Percentiles rank a stretch among this genome's conserved stretches.
These are phyloP conservation scores for Dugesia japonica DNA, from an alignment of 2,888 invertebrate species.

Conservation along the genomic window DNA sequence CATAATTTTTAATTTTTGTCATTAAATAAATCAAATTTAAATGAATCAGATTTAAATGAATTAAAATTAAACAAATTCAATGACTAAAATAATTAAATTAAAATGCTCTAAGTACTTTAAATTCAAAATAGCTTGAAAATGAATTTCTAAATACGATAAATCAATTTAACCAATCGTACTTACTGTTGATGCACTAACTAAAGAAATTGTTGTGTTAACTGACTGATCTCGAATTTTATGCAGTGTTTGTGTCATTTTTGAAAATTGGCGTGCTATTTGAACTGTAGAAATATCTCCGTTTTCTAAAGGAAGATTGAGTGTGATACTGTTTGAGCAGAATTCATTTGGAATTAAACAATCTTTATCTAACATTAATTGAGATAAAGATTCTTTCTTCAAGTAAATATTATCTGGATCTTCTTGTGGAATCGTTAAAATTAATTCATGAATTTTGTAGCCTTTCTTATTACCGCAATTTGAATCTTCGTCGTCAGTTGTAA, in stretches of 20 bases:
- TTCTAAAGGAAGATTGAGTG: not conserved
- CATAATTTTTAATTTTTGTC: no score
- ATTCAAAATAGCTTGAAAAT: no score
- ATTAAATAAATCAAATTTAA: no score
- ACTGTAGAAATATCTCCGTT: not conserved
- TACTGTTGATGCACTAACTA: not conserved
- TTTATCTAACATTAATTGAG: not conserved
- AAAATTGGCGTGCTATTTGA: not conserved
- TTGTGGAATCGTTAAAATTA: not conserved
- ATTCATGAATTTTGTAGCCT: not conserved
- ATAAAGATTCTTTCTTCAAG: not conserved
- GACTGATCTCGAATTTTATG: not conserved
- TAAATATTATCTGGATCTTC: not conserved
- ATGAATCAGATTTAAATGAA: no score
- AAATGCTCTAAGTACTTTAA: no score
- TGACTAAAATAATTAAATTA: no score
- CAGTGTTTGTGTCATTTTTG: not conserved
- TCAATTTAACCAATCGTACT: no score
- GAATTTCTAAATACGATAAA: no score
- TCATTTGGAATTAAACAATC: not conserved
- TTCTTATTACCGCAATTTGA: not conserved
- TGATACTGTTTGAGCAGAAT: not conserved
- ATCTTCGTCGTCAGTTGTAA: not conserved
- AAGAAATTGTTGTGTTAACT: not conserved
- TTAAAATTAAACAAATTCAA: no score